Conservation (phyloP, 1,140 invertebrate species). For the Drosophila yakuba region DNA sequence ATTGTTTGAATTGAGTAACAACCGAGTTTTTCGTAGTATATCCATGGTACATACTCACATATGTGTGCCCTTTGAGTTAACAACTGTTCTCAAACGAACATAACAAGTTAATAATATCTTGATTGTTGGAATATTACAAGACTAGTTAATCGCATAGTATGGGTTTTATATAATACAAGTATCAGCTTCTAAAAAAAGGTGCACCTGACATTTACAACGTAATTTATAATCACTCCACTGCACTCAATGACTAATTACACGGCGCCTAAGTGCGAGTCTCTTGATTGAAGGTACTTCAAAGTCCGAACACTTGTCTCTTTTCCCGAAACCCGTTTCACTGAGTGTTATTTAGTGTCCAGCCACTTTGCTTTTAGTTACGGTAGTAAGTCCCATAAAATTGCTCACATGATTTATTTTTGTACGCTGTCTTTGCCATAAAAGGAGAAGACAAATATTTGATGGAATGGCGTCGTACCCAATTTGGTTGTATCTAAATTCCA, state of each 20-base stretch:
- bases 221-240: slow-evolving; percentile 17
- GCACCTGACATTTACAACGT: slow-evolving; percentile 28
- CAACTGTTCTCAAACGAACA: not conserved
- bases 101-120: not conserved
- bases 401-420: not conserved
- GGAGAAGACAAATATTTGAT: slow-evolving; percentile 12
- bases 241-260: slow-evolving; percentile 20
- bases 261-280: not conserved
- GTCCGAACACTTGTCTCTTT: slow-evolving; percentile 12
- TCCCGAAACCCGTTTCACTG: slow-evolving; percentile 25
- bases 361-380: slow-evolving; percentile 23
- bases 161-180: slow-evolving; percentile 7
- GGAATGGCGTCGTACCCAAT: slow-evolving; percentile 8
- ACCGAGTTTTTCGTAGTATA: not conserved
- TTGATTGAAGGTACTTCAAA: slow-evolving; percentile 17
- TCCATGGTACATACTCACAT: not conserved
- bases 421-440: slow-evolving; percentile 5
- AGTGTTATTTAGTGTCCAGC: slow-evolving; percentile 22
- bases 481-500: not conserved
- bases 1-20: slow-evolving; percentile 6
- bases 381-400: slow-evolving; percentile 12
- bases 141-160: not conserved
- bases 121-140: not conserved
- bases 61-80: not conserved
- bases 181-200: slow-evolving; percentile 6